Base-by-base conservation (phyloP, 2,113 vertebrate species). In the Sinocyclocheilus anophthalmus region DNA sequence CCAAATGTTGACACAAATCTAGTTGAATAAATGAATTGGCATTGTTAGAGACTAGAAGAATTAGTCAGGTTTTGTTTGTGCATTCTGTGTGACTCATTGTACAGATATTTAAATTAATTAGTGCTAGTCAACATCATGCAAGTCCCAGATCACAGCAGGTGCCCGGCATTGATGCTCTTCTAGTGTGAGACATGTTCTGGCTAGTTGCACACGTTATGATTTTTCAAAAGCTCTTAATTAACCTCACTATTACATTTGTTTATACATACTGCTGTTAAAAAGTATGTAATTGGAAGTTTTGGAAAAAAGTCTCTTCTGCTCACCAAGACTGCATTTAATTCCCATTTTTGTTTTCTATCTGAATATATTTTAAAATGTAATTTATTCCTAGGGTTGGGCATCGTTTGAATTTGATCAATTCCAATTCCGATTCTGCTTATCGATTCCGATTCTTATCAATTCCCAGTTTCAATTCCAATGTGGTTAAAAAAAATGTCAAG, bases 1-100 rank as follows among this genome's bases (percentile, higher is more conserved):
- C 20, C 20, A 73, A 73, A 73, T 73, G 20, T 73, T 42, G 70
- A 73, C 70, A 72, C 33, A 73, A n/a, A n/a, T 42, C 70, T n/a
- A 73, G 70, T 42, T 73, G 57, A 22, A 61, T 61, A 61, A 61
- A 10, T 61, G 57, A 22, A 61, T 9, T 59, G 37, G 33, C 69
- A 42, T 72, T 39, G 33, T 72, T 22, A 39, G 69, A 72, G 20
- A 12, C 18, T 72, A 3, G 69, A 72, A 22, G 3, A 72, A 42
- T 42, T 72, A 72, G 67, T 37, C 30, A 70, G 69, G 9, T 39
- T 39, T 72, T 39, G 33, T 72, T 39, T 72, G 33, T 72, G 7
- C 10, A 37, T 72, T 72, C 37, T n/a, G 8, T 42, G 9, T 42
- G 20, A 73, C 37, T n/a, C 37, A 73, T 42, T 13, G 1, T 73